phyloP scores from a whole-genome alignment of 1,140 invertebrate species.

The Theocolax elegans region DNA sequence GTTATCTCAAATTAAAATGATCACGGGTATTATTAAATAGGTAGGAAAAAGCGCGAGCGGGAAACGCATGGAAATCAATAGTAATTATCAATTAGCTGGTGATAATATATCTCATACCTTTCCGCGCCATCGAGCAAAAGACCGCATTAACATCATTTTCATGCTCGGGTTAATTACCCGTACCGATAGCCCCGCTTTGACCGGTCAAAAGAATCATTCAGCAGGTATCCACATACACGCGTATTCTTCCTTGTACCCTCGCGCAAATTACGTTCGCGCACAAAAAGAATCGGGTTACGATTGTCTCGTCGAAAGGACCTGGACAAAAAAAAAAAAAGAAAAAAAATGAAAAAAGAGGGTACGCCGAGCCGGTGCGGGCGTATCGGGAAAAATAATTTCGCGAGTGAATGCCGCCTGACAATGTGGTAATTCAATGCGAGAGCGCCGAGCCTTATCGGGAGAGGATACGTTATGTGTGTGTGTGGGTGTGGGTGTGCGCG shows the following conservation, averaged over 20 bases:
- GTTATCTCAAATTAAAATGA: no score
- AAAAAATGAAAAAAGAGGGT: background rate
- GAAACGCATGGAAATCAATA: no score
- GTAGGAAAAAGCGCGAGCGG: no score
- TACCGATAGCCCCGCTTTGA: background rate
- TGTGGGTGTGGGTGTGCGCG: background rate
- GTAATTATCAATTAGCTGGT: no score
- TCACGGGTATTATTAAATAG: no score
- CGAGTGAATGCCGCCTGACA: conserved; percentile 24
- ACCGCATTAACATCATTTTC: conserved; percentile 2
- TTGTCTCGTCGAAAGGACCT: background rate
- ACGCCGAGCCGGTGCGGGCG: background rate
- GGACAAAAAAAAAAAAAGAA: background rate
- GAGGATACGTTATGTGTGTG: background rate
- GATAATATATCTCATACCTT: background rate
- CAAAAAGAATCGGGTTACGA: conserved; percentile 2
- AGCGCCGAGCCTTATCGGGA: conserved; percentile 2
- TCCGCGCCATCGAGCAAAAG: background rate
- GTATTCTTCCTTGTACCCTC: conserved; percentile 1
- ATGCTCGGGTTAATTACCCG: conserved; percentile 1
- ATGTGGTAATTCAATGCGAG: conserved; percentile 25
- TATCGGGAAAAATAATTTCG: conserved; percentile 29
- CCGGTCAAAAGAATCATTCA: conserved; percentile 13
- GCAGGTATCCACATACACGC: background rate
- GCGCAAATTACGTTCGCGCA: background rate